A percentile compares a stretch with the other conserved stretches of the same genome.
phyloP scores from a whole-genome alignment of 2,888 invertebrate species.

The Maniola hyperantus region DNA sequence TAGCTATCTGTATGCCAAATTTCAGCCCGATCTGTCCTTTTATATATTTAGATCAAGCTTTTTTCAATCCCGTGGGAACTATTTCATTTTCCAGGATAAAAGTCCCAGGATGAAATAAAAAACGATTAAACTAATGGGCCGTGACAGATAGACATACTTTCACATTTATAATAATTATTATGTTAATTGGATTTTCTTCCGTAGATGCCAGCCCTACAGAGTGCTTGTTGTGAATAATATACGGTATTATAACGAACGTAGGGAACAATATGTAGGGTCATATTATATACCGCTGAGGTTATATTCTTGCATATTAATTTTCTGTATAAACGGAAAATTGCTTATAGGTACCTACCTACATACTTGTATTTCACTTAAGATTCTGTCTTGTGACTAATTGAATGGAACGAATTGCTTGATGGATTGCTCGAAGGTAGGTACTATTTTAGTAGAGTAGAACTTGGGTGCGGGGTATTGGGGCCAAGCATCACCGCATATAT shows the following conservation, averaged over 20 bases:
- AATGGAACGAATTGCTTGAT: constrained; percentile 1
- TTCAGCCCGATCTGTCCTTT: too few species aligned
- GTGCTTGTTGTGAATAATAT: constrained; percentile 42
- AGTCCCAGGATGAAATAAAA: too few species aligned
- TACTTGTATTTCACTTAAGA: constrained; percentile 4
- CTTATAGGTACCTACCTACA: not conserved
- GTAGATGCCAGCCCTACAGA: constrained; percentile 1
- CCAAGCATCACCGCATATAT: too few species aligned
- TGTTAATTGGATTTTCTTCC: not conserved
- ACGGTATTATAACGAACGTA: constrained; percentile 29
- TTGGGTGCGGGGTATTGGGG: too few species aligned
- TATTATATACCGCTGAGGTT: constrained; percentile 21
- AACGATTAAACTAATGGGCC: too few species aligned
- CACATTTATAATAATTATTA: too few species aligned
- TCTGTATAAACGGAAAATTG: constrained; percentile 10
- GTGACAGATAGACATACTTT: too few species aligned
- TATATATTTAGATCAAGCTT: too few species aligned
- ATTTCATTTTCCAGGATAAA: too few species aligned
- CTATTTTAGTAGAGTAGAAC: too few species aligned
- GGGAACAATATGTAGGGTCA: constrained; percentile 31
- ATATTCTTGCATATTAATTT: constrained; percentile 25
- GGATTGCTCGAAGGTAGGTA: not conserved
- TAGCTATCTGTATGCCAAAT: too few species aligned
- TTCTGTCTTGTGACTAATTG: not conserved
- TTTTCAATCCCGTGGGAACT: too few species aligned